Conservation (phyloP, 2,797 vertebrate species). For the Tamandua tetradactyla region DNA sequence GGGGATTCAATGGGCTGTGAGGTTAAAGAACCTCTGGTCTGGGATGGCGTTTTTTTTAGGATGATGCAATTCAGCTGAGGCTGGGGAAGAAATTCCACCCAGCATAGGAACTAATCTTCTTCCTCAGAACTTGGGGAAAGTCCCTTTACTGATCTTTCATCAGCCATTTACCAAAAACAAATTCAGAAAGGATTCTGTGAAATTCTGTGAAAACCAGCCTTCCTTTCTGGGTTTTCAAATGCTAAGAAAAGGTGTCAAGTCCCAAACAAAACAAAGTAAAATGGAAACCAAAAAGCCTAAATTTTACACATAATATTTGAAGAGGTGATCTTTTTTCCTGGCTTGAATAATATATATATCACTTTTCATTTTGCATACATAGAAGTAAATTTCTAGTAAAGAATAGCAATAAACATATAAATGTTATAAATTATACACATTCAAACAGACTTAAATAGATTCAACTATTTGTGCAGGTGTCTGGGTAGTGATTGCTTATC, state of each 20-base stretch:
- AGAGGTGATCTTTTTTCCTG: background rate
- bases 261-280: background rate
- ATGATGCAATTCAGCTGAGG: background rate
- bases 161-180: background rate
- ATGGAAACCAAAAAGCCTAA: background rate
- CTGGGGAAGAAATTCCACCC: background rate
- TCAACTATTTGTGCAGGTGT: background rate
- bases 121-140: background rate
- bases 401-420: background rate
- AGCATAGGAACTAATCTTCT: background rate
- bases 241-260: background rate
- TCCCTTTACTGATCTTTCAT: background rate
- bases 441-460: background rate
- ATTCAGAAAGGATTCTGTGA: background rate
- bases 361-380: background rate
- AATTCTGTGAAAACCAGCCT: background rate
- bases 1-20: background rate
- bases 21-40: background rate
- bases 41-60: no score
- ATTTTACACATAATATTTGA: background rate
- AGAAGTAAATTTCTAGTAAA: background rate
- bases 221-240: background rate
- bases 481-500: background rate
- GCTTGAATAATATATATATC: background rate
- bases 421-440: background rate